Base-by-base conservation (phyloP, 2,113 vertebrate species). In the Strigops habroptila region DNA sequence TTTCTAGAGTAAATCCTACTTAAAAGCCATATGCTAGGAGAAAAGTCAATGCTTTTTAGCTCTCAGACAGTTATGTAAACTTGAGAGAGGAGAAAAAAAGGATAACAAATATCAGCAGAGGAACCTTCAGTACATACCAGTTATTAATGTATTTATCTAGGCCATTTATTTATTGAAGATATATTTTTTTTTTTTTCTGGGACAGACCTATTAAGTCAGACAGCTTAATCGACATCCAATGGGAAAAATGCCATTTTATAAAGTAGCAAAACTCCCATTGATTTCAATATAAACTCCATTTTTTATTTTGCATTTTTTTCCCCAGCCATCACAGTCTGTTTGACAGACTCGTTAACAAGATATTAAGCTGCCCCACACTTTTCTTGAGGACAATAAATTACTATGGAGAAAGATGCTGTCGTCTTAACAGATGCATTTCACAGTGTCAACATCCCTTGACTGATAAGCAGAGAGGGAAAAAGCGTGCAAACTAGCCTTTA, bases 151-250 rank as follows among this genome's bases (percentile, higher is more conserved):
- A 89, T 89, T 84, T 96, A 94, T 97, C 92, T 94, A 62, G 91
- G 78, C 64, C 51, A 64, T 83, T 97, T 93, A 82, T 91, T 97
- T 96, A 93, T 88, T 84, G 91, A 82, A 93, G 84, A 87, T 76
- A 28, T 83, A 37, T 93, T 92, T 96, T 97, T 82, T 96, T 97
- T 82, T 57, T 96, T 92, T 86, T 81, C 74, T 83, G 83, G 74
- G 88, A 87, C 88, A 80, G 48, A 74, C 90, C 91, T 97, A 96
- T 98, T 97, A 97, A 95, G 75, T 91, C 93, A 95, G 87, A 96
- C 82, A 92, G 86, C 84, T 97, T 97, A 96, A 96, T 95, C 41
- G 86, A 98, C 96, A 97, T 44, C 74, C 91, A 91, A 91, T 95
- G 91, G 90, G 82, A 65, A 96, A 87, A 96, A 90, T 19, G 59